phyloP scores from a whole-genome alignment of 2,113 vertebrate genomes.

The Nothocercus nigrocapillus region DNA sequence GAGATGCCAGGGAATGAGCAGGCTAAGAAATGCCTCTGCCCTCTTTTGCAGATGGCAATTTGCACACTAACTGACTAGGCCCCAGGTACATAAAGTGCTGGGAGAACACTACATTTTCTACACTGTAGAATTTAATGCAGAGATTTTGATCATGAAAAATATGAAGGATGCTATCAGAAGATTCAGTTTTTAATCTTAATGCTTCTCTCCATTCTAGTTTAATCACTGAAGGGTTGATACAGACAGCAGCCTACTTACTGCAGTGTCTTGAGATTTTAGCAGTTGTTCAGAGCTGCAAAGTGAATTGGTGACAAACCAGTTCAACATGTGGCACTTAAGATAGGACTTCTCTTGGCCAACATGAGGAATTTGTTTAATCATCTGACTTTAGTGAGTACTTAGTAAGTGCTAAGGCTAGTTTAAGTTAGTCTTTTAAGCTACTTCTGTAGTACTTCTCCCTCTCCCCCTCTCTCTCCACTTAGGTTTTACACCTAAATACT shows the following conservation, averaged over 20 bases:
- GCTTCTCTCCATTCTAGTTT: neutral
- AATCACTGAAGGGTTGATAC: neutral
- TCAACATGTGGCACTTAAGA: neutral
- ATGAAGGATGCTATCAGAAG: neutral
- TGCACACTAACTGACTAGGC: neutral
- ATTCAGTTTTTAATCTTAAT: neutral
- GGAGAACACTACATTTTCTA: no score
- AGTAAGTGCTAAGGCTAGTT: neutral
- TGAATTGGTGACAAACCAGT: rapidly evolving
- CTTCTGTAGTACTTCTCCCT: neutral
- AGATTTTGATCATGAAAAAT: neutral
- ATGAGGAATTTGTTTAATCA: neutral
- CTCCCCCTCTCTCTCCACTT: neutral
- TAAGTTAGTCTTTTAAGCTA: neutral
- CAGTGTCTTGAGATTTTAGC: neutral
- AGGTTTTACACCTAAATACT: neutral
- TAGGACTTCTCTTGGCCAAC: neutral
- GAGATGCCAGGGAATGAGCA: neutral
- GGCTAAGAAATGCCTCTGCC: neutral
- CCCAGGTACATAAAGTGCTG: neutral
- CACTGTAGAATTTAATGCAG: neutral
- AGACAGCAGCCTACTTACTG: neutral
- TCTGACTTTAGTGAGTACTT: neutral
- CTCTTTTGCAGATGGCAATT: neutral
- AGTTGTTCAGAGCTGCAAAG: rapidly evolving